Evolutionary conservation across 2,888 invertebrate species (phyloP), one percentile per base, ranked within the genome.

Genomic region (Limulus polyphemus): DNA sequence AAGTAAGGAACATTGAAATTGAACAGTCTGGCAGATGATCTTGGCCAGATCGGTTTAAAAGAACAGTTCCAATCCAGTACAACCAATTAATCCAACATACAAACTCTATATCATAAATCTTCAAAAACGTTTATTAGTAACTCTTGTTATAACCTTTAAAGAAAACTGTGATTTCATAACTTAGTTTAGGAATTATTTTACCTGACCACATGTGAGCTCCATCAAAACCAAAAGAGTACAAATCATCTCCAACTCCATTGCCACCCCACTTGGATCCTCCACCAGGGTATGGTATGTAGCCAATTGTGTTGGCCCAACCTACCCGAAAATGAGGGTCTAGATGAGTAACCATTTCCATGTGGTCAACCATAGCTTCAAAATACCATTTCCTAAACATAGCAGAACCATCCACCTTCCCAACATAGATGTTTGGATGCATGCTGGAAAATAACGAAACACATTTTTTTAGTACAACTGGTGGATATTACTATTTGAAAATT

Each of bases 311-410:
- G 4, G 97, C 99, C 98, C 98, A 99, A 56, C 99, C 99, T 59
- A 99, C 91, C 56, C 99, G 82, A 59, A 99, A 79, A 77, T 97
- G 93, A 0, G 98, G 97, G 81, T 87, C 86, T 84, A 92, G 87
- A 73, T 95, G 93, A 0, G 94, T 93, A 0, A 89, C 90, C 76
- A 64, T 65, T 77, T 94, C 92, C 60, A 94, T 87, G 74, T 95
- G 92, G 78, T 97, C 97, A 75, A 98, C 86, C 10, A 95, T 94
- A 0, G 97, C 92, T 77, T 99, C 99, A 77, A 92, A 99, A 77
- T 99, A 99, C 99, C 99, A 99, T 74, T 93, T 94, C 73, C 92
- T 90, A 79, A 95, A 99, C 75, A 98, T 90, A 0, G 97, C 90
- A 0, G 95, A 95, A 0, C 93, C 94, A 72, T 92, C 92, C 17